Conservation (phyloP, 2,797 vertebrate genomes). For the Hephaestus fuliginosus region DNA sequence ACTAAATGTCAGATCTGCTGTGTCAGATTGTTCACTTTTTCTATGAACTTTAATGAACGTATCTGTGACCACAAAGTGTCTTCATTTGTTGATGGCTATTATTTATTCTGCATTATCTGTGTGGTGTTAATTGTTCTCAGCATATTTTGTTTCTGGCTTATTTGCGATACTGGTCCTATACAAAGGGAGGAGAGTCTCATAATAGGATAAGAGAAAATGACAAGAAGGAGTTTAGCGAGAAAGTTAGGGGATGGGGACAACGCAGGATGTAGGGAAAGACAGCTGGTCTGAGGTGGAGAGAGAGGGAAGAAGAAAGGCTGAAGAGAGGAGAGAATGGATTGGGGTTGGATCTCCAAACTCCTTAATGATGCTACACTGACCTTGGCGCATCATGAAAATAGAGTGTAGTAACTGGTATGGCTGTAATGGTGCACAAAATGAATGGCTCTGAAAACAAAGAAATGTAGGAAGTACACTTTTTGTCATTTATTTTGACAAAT, state of each 20-base stretch:
- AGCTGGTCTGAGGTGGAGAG: slow-evolving; percentile 20
- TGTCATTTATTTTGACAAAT: no score
- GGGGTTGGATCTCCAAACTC: slow-evolving; percentile 20
- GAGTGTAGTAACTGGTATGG: not conserved
- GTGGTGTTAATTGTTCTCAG: slow-evolving; percentile 13
- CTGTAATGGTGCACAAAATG: no score
- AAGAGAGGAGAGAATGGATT: slow-evolving; percentile 1
- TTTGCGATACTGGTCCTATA: not conserved
- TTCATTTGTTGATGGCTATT: not conserved
- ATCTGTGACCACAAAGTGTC: not conserved
- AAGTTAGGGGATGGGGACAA: not conserved
- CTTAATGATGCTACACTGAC: slow-evolving; percentile 20
- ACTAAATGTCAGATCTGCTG: not conserved
- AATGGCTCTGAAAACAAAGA: no score
- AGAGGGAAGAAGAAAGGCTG: slow-evolving; percentile 8
- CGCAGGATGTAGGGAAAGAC: not conserved
- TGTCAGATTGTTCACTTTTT: not conserved
- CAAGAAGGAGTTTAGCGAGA: slow-evolving; percentile 23
- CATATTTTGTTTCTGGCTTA: slow-evolving; percentile 37
- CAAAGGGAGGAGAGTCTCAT: not conserved
- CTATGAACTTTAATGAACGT: not conserved
- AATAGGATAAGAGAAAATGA: slow-evolving; percentile 26
- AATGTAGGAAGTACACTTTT: no score
- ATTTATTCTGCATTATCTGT: not conserved
- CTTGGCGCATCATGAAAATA: not conserved